Conservation (phyloP, 2,113 vertebrate species). For the Ovibos moschatus region DNA sequence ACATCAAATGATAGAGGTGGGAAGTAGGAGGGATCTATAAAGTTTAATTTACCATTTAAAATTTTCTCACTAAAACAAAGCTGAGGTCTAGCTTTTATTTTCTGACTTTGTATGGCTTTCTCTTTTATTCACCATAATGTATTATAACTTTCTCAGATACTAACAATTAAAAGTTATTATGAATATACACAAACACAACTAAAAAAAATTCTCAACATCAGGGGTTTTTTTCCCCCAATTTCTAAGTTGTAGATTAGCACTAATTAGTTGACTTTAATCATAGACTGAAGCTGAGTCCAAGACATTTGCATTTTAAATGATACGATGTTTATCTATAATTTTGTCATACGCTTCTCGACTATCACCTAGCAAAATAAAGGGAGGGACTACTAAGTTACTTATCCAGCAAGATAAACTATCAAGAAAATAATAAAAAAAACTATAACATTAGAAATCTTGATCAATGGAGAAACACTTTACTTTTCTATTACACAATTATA, state of each 20-base stretch:
- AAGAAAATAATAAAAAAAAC: not conserved
- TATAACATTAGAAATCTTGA: not conserved
- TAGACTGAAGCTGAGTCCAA: not conserved
- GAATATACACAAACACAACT: not conserved
- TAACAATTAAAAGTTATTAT: not conserved
- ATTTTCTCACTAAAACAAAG: conserved; percentile 18
- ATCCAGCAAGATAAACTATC: not conserved
- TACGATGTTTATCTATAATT: not conserved
- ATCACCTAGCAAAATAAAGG: not conserved
- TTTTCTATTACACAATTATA: not conserved
- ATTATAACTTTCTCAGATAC: not conserved
- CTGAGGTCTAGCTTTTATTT: not conserved
- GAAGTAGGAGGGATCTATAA: not conserved
- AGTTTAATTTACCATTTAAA: conserved; percentile 17
- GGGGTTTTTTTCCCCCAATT: not conserved
- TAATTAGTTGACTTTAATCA: conserved; percentile 1
- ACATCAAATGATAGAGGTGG: not conserved
- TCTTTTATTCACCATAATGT: not conserved
- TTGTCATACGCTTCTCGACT: not conserved
- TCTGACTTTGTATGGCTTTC: not conserved
- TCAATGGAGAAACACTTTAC: not conserved
- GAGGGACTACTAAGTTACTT: not conserved
- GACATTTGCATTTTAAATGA: not conserved
- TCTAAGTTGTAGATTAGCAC: conserved; percentile 20
- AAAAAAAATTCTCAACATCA: not conserved